These are phyloP conservation scores for Mythimna vitellina DNA, from an alignment of 2,888 invertebrate species.

Conservation along the genomic window DNA sequence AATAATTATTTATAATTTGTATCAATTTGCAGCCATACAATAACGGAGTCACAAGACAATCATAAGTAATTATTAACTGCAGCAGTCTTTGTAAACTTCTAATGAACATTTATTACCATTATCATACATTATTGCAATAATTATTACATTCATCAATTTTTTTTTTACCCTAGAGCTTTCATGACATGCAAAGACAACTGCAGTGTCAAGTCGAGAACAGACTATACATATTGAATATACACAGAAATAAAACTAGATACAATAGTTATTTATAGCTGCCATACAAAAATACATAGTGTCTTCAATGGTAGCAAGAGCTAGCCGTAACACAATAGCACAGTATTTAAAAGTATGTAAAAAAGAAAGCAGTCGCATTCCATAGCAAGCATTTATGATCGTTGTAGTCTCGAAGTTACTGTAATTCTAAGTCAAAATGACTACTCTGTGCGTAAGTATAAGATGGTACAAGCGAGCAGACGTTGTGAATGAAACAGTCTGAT, in stretches of 20 bases:
- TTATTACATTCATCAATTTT: constrained; percentile 13
- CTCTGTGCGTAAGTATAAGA: constrained; percentile 61
- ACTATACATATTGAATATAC: constrained; percentile 46
- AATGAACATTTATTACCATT: neutral
- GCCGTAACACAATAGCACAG: constrained; percentile 47
- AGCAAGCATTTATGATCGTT: constrained; percentile 79
- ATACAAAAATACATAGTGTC: constrained; percentile 64
- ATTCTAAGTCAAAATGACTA: constrained; percentile 45
- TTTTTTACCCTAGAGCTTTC: neutral
- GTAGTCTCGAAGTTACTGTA: constrained; percentile 67
- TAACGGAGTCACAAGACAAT: constrained; percentile 29
- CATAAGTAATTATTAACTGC: constrained; percentile 27
- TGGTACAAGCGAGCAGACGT: constrained; percentile 14
- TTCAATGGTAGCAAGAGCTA: constrained; percentile 61
- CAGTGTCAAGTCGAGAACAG: constrained; percentile 38
- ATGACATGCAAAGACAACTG: constrained; percentile 39
- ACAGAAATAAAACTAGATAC: constrained; percentile 64
- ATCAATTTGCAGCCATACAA: constrained; percentile 37
- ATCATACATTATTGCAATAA: constrained; percentile 24
- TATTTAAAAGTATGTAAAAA: constrained; percentile 72
- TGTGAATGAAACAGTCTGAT: constrained; percentile 4
- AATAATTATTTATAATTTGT: constrained; percentile 37
- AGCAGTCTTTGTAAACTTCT: constrained; percentile 44
- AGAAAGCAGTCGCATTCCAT: constrained; percentile 73
- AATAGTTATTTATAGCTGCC: constrained; percentile 56